Evolutionary conservation across 2,797 vertebrate species (phyloP).

Genomic region (Podarcis siculus): DNA sequence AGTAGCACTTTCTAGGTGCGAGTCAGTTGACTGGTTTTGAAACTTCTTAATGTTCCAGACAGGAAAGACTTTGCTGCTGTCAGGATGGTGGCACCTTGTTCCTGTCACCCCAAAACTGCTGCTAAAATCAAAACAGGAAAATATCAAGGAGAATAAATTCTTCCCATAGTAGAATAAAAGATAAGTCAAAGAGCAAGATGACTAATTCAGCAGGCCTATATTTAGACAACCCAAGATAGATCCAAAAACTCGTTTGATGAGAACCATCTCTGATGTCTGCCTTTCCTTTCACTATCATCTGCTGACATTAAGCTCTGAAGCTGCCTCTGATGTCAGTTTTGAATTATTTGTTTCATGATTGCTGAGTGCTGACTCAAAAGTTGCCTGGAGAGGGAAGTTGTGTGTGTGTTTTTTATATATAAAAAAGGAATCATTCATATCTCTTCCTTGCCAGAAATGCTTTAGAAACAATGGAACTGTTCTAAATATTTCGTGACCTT

Average conservation of each 20-base stretch:
- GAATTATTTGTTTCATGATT: slow-evolving; percentile 69
- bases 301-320: slow-evolving; percentile 63
- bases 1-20: neutral
- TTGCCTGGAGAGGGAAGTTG: slow-evolving; percentile 37
- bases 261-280: slow-evolving; percentile 60
- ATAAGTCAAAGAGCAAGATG: slow-evolving; percentile 49
- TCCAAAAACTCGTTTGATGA: slow-evolving; percentile 69
- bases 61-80: neutral
- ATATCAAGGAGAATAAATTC: slow-evolving; percentile 51
- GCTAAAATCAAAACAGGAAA: slow-evolving; percentile 38
- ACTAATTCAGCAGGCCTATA: slow-evolving; percentile 59
- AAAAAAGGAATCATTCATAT: slow-evolving; percentile 51
- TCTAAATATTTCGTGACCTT: neutral
- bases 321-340: slow-evolving; percentile 66
- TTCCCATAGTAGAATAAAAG: slow-evolving; percentile 54
- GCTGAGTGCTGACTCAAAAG: slow-evolving; percentile 66
- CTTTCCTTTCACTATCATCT: slow-evolving; percentile 62
- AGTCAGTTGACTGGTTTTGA: neutral
- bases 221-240: slow-evolving; percentile 64
- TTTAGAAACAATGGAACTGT: neutral
- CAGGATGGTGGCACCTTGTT: slow-evolving; percentile 15
- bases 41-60: neutral
- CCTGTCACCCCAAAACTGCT: slow-evolving; percentile 57
- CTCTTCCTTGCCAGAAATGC: neutral
- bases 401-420: slow-evolving; percentile 37